Evolutionary conservation across 2,113 vertebrate genomes (phyloP), one percentile per base, ranked within the genome.

Genomic region (Paraplagusia blochii): DNA sequence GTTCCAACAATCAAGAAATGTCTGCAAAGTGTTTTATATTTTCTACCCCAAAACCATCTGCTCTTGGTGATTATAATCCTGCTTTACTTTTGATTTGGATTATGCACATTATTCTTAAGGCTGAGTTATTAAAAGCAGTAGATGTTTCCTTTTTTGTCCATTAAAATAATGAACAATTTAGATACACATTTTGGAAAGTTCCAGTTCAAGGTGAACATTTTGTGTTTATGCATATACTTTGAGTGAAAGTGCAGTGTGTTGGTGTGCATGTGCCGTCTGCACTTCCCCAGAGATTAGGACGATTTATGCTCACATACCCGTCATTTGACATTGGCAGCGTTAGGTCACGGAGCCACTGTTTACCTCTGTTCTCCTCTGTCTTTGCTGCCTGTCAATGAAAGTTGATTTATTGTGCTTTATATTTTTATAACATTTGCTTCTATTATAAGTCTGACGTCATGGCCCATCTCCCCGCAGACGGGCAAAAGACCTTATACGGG

Each of bases 11-110:
- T 86, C 78, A 75, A 83, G 72, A 72, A 77, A 74, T 74, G 68
- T 72, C 66, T 50, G 58, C 35, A 82, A 84, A 86, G 82, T 73
- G 66, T 2, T 29, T 29, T 29, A n/a, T 66, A 36, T 81, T 88
- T 84, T 88, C 60, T n/a, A 48, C 57, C 19, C 45, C 9, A 6
- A 72, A 85, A 87, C 75, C 88, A 91, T 88, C 87, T 89, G 88
- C 70, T 86, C 48, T 44, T 22, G 39, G 12, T 12, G 69, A 0
- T 63, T 73, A 79, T 87, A 86, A 91, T 87, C 86, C 66, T 38
- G 9, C 34, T 69, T 46, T 60, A 65, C 53, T 84, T 88, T 85
- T 88, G 81, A 90, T 86, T 84, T 81, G 79, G 86, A 82, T 82
- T 77, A 83, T 77, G 82, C 88, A 77, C 48, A 14, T 61, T 10